Percentiles rank a stretch among this genome's conserved stretches.
Evolutionary conservation across 64 coral and sea anemone species (phyloP).

Genomic region (Montipora capricornis): DNA sequence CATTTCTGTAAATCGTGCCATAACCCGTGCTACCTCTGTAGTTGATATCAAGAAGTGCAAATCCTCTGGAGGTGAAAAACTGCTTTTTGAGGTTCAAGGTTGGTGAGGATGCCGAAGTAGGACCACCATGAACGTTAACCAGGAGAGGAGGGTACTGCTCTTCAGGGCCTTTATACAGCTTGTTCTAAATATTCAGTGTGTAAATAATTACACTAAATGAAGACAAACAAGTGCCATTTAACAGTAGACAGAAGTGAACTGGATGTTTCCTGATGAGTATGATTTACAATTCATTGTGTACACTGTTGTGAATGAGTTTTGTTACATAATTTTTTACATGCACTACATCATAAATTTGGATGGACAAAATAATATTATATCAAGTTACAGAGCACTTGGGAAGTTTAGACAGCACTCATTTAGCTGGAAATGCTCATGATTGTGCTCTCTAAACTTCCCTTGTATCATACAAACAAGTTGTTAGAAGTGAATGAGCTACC

Average conservation of each 20-base stretch:
- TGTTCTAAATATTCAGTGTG: conserved; percentile 70
- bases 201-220: not conserved
- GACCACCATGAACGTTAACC: conserved; percentile 91
- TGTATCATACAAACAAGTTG: not conserved
- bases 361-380: too few species aligned
- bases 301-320: too few species aligned
- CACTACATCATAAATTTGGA: too few species aligned
- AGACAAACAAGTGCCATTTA: too few species aligned
- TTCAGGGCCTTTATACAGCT: conserved; percentile 77
- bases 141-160: conserved; percentile 76
- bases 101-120: conserved; percentile 60
- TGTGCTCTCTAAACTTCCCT: too few species aligned
- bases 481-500: not conserved
- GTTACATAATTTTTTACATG: too few species aligned
- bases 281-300: too few species aligned
- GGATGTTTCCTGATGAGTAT: too few species aligned
- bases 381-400: too few species aligned
- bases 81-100: conserved; percentile 70
- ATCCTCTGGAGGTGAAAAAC: conserved; percentile 88
- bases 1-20: conserved; percentile 83
- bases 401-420: too few species aligned
- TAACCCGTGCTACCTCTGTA: conserved; percentile 93
- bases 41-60: conserved; percentile 90
- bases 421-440: too few species aligned
- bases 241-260: too few species aligned